These are phyloP conservation scores for Aethes cnicana DNA, from an alignment of 2,888 invertebrate species.

Conservation along the genomic window DNA sequence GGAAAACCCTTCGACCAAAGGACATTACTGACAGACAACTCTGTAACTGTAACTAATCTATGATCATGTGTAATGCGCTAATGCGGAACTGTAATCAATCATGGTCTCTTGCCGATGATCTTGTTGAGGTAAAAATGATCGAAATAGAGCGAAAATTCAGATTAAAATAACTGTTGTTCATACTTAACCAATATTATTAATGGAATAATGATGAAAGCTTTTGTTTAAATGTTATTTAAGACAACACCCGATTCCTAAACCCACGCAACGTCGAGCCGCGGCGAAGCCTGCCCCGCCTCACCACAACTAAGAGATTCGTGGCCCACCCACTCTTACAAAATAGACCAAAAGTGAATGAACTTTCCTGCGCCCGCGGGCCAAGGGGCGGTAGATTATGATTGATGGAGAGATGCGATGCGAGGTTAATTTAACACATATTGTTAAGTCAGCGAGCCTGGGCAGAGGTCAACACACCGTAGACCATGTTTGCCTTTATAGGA, in stretches of 20 bases:
- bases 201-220: too few species aligned
- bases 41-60: background rate
- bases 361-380: constrained; percentile 52
- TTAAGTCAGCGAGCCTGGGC: constrained; percentile 42
- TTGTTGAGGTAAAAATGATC: too few species aligned
- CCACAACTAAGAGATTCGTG: constrained; percentile 38
- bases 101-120: too few species aligned
- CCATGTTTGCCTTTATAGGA: constrained; percentile 39
- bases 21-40: constrained; percentile 5
- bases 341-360: constrained; percentile 70
- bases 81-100: constrained; percentile 1
- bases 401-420: constrained; percentile 54
- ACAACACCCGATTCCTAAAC: background rate
- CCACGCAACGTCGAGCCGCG: too few species aligned
- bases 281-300: constrained; percentile 19
- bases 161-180: too few species aligned
- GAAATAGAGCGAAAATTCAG: background rate
- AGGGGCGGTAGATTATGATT: constrained; percentile 53
- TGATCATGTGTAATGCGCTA: constrained; percentile 4
- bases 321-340: constrained; percentile 49
- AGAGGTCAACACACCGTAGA: constrained; percentile 55
- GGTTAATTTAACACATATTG: constrained; percentile 42
- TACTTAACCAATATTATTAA: too few species aligned
- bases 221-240: background rate
- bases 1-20: constrained; percentile 1